Evolutionary conservation across 37 sponge, comb jelly and placozoan species (phyloP), one percentile per base, ranked within the genome.

Genomic region (Crambe crambe): DNA sequence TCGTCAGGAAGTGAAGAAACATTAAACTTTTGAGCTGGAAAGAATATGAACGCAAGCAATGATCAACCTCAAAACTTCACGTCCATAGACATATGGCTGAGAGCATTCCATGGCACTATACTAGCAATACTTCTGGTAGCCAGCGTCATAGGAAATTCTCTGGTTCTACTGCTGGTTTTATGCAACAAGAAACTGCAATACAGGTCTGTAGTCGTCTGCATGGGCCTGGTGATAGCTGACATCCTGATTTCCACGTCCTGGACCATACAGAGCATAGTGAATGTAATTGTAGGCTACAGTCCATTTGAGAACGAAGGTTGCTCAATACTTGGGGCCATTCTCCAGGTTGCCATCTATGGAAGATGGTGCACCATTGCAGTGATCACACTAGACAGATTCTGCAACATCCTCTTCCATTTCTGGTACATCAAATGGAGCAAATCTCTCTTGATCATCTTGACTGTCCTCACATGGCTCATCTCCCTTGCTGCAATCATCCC

Each of bases 351-450:
- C 2, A 10, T 80, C 54, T 54, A 68, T 25, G 71, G 29, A n/a
- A 47, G 80, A 10, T 80, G 80, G 80, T 30, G 63, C 63, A 27
- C 26, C 6, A 20, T 62, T 6, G 63, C 25, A 4, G 59, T 70
- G 30, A 21, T 80, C 18, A 34, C 60, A 12, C 35, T 80, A 21
- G 80, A 80, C 36, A 25, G 80, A 21, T 68, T 80, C 60, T 56
- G 36, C n/a, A 9, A 23, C 39, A 70, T 80, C 22, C 5, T 80
- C 2, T 70, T 54, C 26, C 71, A 70, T 1, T 72, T 42, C 30
- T n/a, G 37, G 36, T 80, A 80, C 59, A 27, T n/a, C 4, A n/a
- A 36, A 18, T 70, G 60, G 59, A 70, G 72, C 69, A 80, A 80
- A 70, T 71, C 60, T 6, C 17, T 64, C 3, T 35, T 80, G 23